Conservation (phyloP, 1,140 invertebrate species). For the Eriosoma lanigerum region DNA sequence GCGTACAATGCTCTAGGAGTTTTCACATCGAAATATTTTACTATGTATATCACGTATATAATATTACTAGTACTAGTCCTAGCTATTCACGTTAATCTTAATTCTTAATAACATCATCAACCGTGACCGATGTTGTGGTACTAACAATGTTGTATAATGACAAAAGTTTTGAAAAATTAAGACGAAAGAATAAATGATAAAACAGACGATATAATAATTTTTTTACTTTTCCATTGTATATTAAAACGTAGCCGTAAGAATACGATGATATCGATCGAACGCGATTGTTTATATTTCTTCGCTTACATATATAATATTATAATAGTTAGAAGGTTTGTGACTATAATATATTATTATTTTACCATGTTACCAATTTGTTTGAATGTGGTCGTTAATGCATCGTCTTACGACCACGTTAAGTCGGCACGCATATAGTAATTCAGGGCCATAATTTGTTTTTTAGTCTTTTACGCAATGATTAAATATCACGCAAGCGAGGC, state of each 20-base stretch:
- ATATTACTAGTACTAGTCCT: not conserved
- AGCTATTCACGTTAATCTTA: not conserved
- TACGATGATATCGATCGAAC: too few species aligned
- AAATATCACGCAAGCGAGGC: not conserved
- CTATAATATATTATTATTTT: too few species aligned
- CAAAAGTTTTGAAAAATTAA: too few species aligned
- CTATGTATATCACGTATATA: too few species aligned
- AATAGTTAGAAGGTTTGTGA: too few species aligned
- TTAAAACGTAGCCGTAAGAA: too few species aligned
- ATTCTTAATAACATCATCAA: not conserved
- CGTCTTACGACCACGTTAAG: not conserved
- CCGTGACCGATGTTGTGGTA: not conserved
- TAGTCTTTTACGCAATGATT: conserved; percentile 6
- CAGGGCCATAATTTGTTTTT: not conserved
- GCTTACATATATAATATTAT: too few species aligned
- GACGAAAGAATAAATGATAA: too few species aligned
- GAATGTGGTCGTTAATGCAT: conserved; percentile 10
- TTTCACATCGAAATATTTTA: not conserved
- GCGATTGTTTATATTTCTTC: too few species aligned
- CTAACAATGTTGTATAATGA: too few species aligned
- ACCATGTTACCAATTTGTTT: not conserved
- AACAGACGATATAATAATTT: too few species aligned
- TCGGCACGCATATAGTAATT: not conserved
- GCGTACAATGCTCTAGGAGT: not conserved
- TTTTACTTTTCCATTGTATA: too few species aligned